phyloP scores from a whole-genome alignment of 2,113 vertebrate species.

The Leucopsar rothschildi region DNA sequence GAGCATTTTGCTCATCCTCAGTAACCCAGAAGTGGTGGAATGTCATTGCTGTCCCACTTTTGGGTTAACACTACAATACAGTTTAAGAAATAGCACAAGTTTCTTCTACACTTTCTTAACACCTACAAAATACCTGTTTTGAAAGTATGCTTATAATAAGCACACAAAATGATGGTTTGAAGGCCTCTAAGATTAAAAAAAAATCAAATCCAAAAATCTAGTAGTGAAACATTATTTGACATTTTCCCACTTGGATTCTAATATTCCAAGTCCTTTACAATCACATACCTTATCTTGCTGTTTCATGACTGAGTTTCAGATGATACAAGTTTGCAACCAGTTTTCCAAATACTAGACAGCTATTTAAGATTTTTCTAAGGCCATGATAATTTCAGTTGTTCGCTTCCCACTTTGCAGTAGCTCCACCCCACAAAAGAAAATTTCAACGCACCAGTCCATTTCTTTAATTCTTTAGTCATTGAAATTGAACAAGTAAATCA shows the following conservation, averaged over 20 bases:
- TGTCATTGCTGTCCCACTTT: not conserved
- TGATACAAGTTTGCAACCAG: not conserved
- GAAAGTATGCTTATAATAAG: not conserved
- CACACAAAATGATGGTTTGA: not conserved
- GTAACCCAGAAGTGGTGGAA: accelerated
- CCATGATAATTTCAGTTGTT: not conserved
- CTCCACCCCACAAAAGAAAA: not conserved
- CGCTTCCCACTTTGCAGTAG: not conserved
- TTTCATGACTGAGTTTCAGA: not conserved
- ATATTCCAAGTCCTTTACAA: not conserved
- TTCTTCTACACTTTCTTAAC: not conserved
- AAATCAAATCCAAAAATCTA: not conserved
- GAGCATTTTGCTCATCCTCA: accelerated
- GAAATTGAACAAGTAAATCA: slow-evolving; percentile 19
- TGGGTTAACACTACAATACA: accelerated
- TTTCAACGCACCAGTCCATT: not conserved
- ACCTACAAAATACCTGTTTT: not conserved
- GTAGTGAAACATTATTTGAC: not conserved
- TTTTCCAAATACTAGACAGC: not conserved
- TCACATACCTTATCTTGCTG: not conserved
- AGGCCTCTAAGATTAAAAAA: not conserved
- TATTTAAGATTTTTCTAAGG: not conserved
- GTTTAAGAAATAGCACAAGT: not conserved
- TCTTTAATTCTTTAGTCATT: slow-evolving; percentile 40
- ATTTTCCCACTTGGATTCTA: not conserved